Base-by-base conservation (phyloP, 2,888 invertebrate species). In the Drosophila macrospina region DNA sequence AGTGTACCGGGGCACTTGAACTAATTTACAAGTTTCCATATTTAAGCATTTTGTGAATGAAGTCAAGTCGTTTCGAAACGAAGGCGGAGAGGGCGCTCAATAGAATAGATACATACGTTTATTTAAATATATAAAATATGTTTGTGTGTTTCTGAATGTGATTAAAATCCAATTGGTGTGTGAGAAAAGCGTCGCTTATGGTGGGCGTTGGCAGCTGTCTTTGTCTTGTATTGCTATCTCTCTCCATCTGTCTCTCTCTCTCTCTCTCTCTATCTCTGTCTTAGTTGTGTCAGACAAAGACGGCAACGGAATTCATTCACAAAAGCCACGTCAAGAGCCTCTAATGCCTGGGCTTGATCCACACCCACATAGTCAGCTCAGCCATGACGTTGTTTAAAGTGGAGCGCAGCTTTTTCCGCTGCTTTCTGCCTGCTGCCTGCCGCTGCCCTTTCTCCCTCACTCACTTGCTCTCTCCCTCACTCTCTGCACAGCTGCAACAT, bases 1-100 rank as follows among this genome's bases (percentile, higher is more conserved):
- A 83, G 84, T 85, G 88, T 86, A 78, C 15, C 30, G 11, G 24
- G 63, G 50, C 64, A 72, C 72, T 88, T 76, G 74, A 88, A 80
- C 85, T 76, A 86, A 84, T 80, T 76, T 78, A 83, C 85, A 85
- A 85, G 85, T 86, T 88, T 72, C 89, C 85, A 74, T 85, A 86
- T 85, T 69, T 86, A 84, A 86, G 55, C 86, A 85, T 80, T 83
- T 75, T 82, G 72, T 86, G 74, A 78, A 83, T 84, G 71, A 80
- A 88, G 57, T 64, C 64, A 51, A 59, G 41, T 57, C 45, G 48
- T 34, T 44, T 42, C 26, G 8, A 42, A 32, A 37, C 11, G 37
- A 16, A 37, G 39, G 32, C 52, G 28, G 50, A 41, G 30, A 26
- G 48, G 16, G 30, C 8, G 30, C 20, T 30, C 7, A 16, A n/a